Evolutionary conservation across 1,140 invertebrate genomes (phyloP).

Genomic region (Aphelenchoides besseyi): DNA sequence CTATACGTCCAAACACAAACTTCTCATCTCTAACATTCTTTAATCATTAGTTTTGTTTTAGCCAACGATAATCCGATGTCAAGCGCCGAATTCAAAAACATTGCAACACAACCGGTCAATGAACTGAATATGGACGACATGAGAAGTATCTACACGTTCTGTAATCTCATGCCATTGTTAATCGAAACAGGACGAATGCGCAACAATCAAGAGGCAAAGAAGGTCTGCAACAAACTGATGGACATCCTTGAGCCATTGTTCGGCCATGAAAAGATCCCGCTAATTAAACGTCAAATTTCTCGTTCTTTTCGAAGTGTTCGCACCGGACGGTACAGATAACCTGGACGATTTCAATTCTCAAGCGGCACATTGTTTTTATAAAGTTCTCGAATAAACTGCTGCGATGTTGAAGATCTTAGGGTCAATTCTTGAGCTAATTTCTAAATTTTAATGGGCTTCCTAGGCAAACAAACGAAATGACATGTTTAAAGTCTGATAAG

Average conservation of each 20-base stretch:
- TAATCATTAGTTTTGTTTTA: neutral
- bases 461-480: too few species aligned
- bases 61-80: conserved; percentile 5
- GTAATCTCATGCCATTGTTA: conserved; percentile 23
- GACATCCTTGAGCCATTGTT: conserved; percentile 36
- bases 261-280: conserved; percentile 18
- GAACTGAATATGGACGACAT: conserved; percentile 22
- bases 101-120: conserved; percentile 1
- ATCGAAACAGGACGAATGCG: conserved; percentile 10
- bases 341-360: too few species aligned
- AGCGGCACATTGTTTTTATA: conserved; percentile 9
- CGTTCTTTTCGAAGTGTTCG: neutral
- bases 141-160: conserved; percentile 27
- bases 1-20: neutral
- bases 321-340: neutral
- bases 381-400: neutral
- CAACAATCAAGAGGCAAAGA: conserved; percentile 24
- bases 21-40: neutral
- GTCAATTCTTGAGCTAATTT: too few species aligned
- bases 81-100: conserved; percentile 1
- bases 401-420: too few species aligned
- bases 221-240: conserved; percentile 27
- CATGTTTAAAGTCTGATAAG: too few species aligned
- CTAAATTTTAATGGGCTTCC: too few species aligned
- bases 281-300: neutral